These are phyloP conservation scores for Adelphocoris suturalis DNA, from an alignment of 2,888 invertebrate species.

Conservation along the genomic window DNA sequence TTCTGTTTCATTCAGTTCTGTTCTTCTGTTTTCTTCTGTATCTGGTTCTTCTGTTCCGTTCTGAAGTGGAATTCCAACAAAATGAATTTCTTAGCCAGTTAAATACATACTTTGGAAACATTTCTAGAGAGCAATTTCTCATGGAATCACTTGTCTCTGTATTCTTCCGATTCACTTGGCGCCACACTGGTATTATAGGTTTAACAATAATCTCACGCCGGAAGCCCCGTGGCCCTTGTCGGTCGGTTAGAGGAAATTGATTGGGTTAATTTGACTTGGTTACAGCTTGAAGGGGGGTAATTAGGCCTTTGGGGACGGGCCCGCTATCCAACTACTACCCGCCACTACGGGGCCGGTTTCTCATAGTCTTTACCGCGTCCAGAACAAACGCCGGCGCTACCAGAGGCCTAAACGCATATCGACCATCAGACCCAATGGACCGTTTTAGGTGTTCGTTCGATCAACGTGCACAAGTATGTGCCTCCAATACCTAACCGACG, in stretches of 20 bases:
- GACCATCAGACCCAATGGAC: neutral
- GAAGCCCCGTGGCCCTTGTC: neutral
- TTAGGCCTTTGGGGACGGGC: constrained; percentile 43
- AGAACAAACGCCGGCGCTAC: neutral
- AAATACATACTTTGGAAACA: too few relatives aligned
- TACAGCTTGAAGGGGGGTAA: constrained; percentile 64
- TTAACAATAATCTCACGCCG: constrained; percentile 12
- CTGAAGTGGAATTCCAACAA: too few relatives aligned
- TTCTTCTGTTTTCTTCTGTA: too few relatives aligned
- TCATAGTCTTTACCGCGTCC: constrained; percentile 1
- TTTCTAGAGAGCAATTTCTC: too few relatives aligned
- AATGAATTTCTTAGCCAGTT: too few relatives aligned
- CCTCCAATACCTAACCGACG: too few relatives aligned
- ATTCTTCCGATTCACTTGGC: neutral
- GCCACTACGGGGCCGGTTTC: constrained; percentile 15
- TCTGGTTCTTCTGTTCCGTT: too few relatives aligned
- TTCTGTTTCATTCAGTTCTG: too few relatives aligned
- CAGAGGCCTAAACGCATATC: neutral
- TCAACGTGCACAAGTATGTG: neutral
- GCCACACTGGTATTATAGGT: neutral
- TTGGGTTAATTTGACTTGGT: constrained; percentile 65
- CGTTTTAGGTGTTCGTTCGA: neutral
- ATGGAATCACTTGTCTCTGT: too few relatives aligned
- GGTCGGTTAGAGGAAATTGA: constrained; percentile 59
- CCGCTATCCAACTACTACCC: constrained; percentile 22